phyloP scores from a whole-genome alignment of 2,113 vertebrate species.

The Hemiscyllium ocellatum region DNA sequence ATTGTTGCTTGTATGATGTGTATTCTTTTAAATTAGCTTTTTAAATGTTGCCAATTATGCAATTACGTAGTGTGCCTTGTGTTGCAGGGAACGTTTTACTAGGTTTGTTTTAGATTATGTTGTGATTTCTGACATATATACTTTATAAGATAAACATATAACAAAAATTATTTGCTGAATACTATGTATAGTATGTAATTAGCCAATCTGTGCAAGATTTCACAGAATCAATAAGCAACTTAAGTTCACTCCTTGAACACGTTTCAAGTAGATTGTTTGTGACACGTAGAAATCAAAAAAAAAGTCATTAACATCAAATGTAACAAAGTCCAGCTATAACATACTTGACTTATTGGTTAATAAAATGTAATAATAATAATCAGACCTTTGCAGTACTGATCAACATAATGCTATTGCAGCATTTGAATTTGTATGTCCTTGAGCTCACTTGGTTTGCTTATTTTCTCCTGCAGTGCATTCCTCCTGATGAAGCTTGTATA shows the following conservation, averaged over 20 bases:
- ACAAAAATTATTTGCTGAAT: not conserved
- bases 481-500: conserved; percentile 67
- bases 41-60: not conserved
- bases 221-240: not conserved
- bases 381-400: conserved; percentile 39
- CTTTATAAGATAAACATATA: not conserved
- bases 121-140: not conserved
- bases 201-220: not conserved
- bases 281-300: not conserved
- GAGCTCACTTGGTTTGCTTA: conserved; percentile 28
- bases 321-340: not conserved
- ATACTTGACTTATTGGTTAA: not conserved
- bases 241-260: not conserved
- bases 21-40: too few species aligned
- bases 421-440: conserved; percentile 38
- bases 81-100: not conserved
- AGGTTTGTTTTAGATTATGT: not conserved
- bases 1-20: too few species aligned
- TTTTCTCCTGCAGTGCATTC: conserved; percentile 66
- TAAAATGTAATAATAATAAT: conserved; percentile 18
- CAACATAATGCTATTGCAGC: not conserved
- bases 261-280: not conserved
- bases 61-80: too few species aligned
- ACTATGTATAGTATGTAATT: not conserved
- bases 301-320: not conserved